A percentile compares a stretch with the other conserved stretches of the same genome.
Conservation (phyloP, 2,113 vertebrate species). For the Nicator chloris region DNA sequence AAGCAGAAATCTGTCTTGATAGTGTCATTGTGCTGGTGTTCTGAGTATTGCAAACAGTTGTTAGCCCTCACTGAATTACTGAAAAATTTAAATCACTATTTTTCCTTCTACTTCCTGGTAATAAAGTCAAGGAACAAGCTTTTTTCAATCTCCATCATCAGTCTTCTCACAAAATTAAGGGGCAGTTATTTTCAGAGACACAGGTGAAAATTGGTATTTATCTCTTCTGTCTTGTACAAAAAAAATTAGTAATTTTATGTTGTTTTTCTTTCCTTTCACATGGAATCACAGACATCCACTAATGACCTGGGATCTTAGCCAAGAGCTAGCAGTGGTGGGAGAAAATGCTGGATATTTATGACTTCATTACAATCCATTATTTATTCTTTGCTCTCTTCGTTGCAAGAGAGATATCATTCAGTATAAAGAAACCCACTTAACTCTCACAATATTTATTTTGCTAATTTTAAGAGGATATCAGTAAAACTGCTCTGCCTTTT, state of each 20-base stretch:
- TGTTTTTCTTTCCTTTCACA: slow-evolving; percentile 36
- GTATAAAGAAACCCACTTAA: neutral
- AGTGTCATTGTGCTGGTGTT: neutral
- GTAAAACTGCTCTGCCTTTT: neutral
- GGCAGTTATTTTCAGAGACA: neutral
- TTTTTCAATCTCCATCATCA: neutral
- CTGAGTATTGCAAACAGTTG: neutral
- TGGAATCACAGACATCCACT: slow-evolving; percentile 15
- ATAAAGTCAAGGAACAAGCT: neutral
- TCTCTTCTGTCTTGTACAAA: neutral
- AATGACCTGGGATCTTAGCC: slow-evolving; percentile 46
- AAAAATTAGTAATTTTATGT: neutral
- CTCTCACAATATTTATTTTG: neutral
- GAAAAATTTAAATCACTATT: neutral
- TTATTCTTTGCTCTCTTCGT: neutral
- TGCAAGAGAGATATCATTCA: neutral
- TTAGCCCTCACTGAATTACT: neutral
- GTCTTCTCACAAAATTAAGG: neutral
- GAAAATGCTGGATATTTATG: slow-evolving; percentile 45
- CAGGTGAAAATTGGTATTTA: neutral
- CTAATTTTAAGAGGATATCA: neutral
- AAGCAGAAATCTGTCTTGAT: neutral
- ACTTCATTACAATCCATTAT: neutral
- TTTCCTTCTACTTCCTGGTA: neutral
- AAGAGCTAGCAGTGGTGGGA: neutral